Conservation (phyloP, 2,797 vertebrate genomes). For the Artibeus lituratus region DNA sequence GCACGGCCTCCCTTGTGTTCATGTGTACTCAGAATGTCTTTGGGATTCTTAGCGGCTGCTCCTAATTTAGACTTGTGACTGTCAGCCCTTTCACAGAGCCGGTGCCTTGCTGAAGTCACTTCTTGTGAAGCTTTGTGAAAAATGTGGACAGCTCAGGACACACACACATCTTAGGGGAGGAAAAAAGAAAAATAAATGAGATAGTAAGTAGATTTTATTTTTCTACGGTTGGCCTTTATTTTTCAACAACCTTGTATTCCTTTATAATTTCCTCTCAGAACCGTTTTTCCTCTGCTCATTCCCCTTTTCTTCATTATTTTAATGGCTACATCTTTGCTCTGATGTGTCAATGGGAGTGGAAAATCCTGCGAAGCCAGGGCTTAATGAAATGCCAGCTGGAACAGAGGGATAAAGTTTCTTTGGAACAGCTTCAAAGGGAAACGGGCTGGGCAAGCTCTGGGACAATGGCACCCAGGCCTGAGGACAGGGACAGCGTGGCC, state of each 20-base stretch:
- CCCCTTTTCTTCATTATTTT: slow-evolving; percentile 77
- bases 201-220: slow-evolving; percentile 54
- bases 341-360: slow-evolving; percentile 81
- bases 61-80: slow-evolving; percentile 54
- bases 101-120: slow-evolving; percentile 53
- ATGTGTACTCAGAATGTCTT: neutral
- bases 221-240: slow-evolving; percentile 58
- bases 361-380: slow-evolving; percentile 80
- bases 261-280: slow-evolving; percentile 70
- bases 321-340: slow-evolving; percentile 79
- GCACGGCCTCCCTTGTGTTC: neutral
- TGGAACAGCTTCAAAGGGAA: slow-evolving; percentile 82
- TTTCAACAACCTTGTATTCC: slow-evolving; percentile 73
- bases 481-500: slow-evolving; percentile 69
- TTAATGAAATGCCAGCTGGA: slow-evolving; percentile 84
- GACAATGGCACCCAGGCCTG: slow-evolving; percentile 74
- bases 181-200: neutral
- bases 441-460: slow-evolving; percentile 46
- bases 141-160: slow-evolving; percentile 38
- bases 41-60: slow-evolving; percentile 12
- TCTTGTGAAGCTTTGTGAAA: slow-evolving; percentile 41
- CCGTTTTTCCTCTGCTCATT: neutral
- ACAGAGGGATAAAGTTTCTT: slow-evolving; percentile 83
- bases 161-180: neutral
- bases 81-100: slow-evolving; percentile 7